Evolutionary conservation across 2,797 vertebrate species (phyloP).

Genomic region (Enteromius argenteus): DNA sequence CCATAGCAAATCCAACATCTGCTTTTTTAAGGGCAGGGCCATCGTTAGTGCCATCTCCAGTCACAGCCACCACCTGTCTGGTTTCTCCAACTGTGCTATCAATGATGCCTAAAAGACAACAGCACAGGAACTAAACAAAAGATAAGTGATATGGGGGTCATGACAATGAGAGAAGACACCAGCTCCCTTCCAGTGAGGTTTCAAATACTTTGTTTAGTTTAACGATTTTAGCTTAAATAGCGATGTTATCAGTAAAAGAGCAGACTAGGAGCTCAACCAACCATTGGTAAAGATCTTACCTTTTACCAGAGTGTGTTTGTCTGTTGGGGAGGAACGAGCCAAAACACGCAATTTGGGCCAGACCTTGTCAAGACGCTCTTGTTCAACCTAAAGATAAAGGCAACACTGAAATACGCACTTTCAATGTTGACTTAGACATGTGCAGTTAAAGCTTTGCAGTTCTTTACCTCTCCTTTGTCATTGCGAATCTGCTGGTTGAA

Average conservation of each 20-base stretch:
- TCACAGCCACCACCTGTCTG: slow-evolving; percentile 97
- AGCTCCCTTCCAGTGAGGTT: not conserved
- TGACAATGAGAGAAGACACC: not conserved
- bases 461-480: slow-evolving; percentile 92
- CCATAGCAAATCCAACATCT: slow-evolving; percentile 98
- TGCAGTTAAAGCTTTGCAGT: not conserved
- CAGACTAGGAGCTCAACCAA: not conserved
- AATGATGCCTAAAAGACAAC: slow-evolving; percentile 87
- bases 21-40: slow-evolving; percentile 98
- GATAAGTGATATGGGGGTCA: not conserved
- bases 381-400: slow-evolving; percentile 85
- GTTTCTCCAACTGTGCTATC: slow-evolving; percentile 92
- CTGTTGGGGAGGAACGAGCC: slow-evolving; percentile 94
- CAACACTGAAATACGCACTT: not conserved
- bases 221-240: not conserved
- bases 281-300: slow-evolving; percentile 75
- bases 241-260: not conserved
- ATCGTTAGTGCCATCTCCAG: slow-evolving; percentile 96
- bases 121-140: slow-evolving; percentile 5
- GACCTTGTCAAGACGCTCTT: slow-evolving; percentile 95
- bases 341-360: slow-evolving; percentile 96
- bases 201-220: not conserved
- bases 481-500: slow-evolving; percentile 96
- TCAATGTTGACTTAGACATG: not conserved
- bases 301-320: slow-evolving; percentile 98